phyloP scores from a whole-genome alignment of 1,140 invertebrate species.

The Brachionus koreanus region DNA sequence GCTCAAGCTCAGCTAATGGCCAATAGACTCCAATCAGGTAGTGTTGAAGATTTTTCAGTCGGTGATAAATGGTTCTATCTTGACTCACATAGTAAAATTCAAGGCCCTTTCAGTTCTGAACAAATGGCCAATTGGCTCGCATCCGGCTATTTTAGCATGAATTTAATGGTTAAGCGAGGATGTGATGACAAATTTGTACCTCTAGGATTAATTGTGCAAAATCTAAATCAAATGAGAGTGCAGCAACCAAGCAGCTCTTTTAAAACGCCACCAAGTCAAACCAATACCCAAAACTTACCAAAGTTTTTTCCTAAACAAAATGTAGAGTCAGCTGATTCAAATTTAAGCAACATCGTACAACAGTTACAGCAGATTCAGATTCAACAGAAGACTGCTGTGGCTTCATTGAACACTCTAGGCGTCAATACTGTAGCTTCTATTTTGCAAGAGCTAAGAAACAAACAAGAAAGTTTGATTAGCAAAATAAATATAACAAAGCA shows the following conservation, averaged over 20 bases:
- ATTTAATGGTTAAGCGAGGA: constrained; percentile 33
- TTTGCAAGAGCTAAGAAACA: constrained; percentile 10
- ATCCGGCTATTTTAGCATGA: constrained; percentile 37
- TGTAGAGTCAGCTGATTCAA: not conserved
- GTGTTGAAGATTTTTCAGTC: constrained; percentile 48
- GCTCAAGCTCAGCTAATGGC: not conserved
- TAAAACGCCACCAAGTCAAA: not conserved
- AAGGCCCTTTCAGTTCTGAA: constrained; percentile 26
- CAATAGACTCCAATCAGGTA: not conserved
- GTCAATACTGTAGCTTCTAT: constrained; percentile 11
- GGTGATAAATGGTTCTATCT: constrained; percentile 35
- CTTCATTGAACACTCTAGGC: not conserved
- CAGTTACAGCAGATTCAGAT: constrained; percentile 27
- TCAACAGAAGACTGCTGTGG: constrained; percentile 6
- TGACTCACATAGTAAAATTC: constrained; percentile 25
- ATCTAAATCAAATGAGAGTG: constrained; percentile 19
- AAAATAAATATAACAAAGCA: not conserved
- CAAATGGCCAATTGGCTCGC: constrained; percentile 39
- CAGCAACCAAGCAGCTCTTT: not conserved
- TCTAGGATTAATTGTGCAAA: not conserved
- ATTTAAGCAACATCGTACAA: not conserved
- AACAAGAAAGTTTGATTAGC: not conserved
- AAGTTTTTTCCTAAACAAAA: not conserved
- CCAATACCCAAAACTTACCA: not conserved
- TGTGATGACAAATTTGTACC: constrained; percentile 33